A percentile compares a stretch with the other conserved stretches of the same genome.
These are phyloP conservation scores for Oncorhynchus tshawytscha DNA, from an alignment of 2,113 vertebrate genomes.

Conservation along the genomic window DNA sequence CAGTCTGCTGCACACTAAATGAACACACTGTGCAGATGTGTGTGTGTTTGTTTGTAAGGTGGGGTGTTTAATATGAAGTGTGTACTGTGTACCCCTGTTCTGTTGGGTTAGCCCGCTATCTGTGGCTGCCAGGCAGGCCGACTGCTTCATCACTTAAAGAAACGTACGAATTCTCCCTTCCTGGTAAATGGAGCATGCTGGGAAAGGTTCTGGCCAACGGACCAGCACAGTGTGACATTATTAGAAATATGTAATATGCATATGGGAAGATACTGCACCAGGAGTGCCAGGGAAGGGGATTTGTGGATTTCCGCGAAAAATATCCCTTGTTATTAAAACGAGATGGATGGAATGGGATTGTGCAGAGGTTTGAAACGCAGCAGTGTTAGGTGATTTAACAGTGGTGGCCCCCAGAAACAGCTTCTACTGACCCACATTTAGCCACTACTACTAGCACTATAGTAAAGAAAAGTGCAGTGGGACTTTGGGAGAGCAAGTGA, in stretches of 20 bases:
- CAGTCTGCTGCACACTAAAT: constrained; percentile 20
- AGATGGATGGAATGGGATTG: neutral
- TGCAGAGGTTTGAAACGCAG: neutral
- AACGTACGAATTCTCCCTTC: neutral
- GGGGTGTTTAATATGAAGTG: constrained; percentile 28
- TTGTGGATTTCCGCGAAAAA: neutral
- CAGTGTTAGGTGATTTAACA: neutral
- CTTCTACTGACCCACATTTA: neutral
- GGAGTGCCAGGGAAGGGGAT: neutral
- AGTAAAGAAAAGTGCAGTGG: neutral
- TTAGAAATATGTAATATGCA: neutral
- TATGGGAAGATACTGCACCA: constrained; percentile 7
- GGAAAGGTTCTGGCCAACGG: neutral
- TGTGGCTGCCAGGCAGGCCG: constrained; percentile 38
- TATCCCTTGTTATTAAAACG: neutral
- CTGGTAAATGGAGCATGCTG: constrained; percentile 32
- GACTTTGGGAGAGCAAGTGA: neutral
- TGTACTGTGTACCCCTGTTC: constrained; percentile 13
- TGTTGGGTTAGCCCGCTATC: constrained; percentile 13
- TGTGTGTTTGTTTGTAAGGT: constrained; percentile 19
- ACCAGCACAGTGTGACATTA: no score
- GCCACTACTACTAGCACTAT: neutral
- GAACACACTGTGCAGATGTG: constrained; percentile 5
- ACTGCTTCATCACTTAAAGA: constrained; percentile 46
- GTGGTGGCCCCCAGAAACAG: neutral